These are phyloP conservation scores for Steinernema carpocapsae DNA, from an alignment of 2,888 invertebrate genomes.

Conservation along the genomic window DNA sequence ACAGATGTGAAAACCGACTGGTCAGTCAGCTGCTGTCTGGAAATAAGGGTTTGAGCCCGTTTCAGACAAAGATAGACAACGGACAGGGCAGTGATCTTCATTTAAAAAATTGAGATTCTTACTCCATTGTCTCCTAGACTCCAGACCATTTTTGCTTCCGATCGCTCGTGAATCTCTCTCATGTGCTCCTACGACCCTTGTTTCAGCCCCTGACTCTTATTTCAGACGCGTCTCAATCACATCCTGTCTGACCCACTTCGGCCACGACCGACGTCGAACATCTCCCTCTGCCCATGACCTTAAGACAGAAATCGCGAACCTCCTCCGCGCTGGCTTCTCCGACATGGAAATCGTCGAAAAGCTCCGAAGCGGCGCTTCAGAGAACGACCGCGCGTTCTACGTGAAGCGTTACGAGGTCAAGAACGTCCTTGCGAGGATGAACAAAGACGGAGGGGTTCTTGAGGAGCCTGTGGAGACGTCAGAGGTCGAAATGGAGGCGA, in stretches of 20 bases:
- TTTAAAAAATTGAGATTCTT: too few relatives aligned
- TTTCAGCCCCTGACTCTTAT: too few relatives aligned
- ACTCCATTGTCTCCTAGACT: too few relatives aligned
- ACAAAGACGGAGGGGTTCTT: background rate
- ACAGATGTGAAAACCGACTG: too few relatives aligned
- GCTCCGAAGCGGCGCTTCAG: background rate
- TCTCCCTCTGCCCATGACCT: background rate
- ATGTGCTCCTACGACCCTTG: too few relatives aligned
- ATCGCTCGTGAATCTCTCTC: too few relatives aligned
- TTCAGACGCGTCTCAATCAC: background rate
- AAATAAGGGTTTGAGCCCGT: too few relatives aligned
- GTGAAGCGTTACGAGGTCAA: conserved; percentile 18
- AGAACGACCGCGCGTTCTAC: conserved; percentile 26
- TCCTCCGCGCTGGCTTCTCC: background rate
- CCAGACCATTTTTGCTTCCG: too few relatives aligned
- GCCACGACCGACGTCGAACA: conserved; percentile 23
- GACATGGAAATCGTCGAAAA: conserved; percentile 1
- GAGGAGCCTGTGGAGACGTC: background rate
- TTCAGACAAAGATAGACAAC: too few relatives aligned
- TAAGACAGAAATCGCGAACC: background rate
- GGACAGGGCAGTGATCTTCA: too few relatives aligned
- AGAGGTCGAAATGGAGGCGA: background rate
- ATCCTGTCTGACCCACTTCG: conserved; percentile 15
- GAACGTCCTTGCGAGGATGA: background rate
- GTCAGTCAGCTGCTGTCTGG: too few relatives aligned